These are phyloP conservation scores for Capitulum mitella DNA, from an alignment of 2,888 invertebrate genomes.

Conservation along the genomic window DNA sequence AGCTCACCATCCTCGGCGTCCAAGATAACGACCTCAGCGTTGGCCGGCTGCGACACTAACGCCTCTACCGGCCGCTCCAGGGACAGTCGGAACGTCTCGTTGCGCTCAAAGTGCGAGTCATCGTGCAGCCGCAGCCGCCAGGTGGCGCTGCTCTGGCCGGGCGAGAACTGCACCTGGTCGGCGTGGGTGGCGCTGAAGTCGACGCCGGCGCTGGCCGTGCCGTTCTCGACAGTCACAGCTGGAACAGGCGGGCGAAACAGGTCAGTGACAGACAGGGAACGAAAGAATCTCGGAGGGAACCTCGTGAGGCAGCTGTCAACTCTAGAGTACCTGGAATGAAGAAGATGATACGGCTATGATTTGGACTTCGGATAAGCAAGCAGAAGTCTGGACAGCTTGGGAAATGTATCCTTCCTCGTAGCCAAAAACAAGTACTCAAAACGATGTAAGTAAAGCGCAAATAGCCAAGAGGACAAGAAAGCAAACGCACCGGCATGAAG, in stretches of 20 bases:
- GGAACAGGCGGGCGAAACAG: conserved; percentile 27
- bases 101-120: conserved; percentile 41
- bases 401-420: too few relatives aligned
- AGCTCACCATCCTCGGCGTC: conserved; percentile 28
- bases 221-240: conserved; percentile 41
- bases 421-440: too few relatives aligned
- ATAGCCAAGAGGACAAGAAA: too few relatives aligned
- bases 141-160: conserved; percentile 43
- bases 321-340: too few relatives aligned
- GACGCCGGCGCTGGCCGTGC: conserved; percentile 41
- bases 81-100: conserved; percentile 40
- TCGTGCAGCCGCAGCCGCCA: conserved; percentile 43
- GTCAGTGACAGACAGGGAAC: too few relatives aligned
- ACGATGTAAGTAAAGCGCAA: too few relatives aligned
- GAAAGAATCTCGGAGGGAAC: too few relatives aligned
- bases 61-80: conserved; percentile 43
- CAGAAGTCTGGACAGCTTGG: too few relatives aligned
- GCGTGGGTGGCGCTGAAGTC: conserved; percentile 41
- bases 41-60: conserved; percentile 40
- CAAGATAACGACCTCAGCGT: conserved; percentile 40
- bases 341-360: too few relatives aligned
- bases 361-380: too few relatives aligned
- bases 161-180: conserved; percentile 44
- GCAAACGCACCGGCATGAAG: too few relatives aligned
- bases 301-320: too few relatives aligned